Evolutionary conservation across 2,797 vertebrate species (phyloP), one percentile per base, ranked within the genome.

Genomic region (Phaenicophaeus curvirostris): DNA sequence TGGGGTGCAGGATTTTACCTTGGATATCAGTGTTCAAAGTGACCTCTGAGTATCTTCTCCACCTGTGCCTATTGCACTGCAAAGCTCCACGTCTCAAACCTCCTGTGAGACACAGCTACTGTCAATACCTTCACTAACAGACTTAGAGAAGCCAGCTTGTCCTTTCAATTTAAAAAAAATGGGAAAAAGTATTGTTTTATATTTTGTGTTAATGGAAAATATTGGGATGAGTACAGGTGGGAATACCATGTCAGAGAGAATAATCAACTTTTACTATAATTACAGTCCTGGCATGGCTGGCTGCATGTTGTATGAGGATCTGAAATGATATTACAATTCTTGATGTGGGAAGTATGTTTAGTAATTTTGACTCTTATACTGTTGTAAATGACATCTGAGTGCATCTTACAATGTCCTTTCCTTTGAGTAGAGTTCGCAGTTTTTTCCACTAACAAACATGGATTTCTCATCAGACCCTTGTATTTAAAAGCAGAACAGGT

Each of bases 181-280:
- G 44, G 19, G 19, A 46, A 92, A 77, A 58, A 41, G 20, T 66
- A 71, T 80, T 57, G 19, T 42, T 76, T 72, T 59, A 17, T 54
- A 41, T 53, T 78, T 73, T 79, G 35, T 37, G 25, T 51, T 89
- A 93, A 17, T 72, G 31, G 61, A 42, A 89, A 94, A 67, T 61
- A 59, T 44, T 78, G 31, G 17, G 59, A 96, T 87, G 57, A 90
- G 55, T 85, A 71, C 65, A 80, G 61, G 55, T 33, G 57, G 24
- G 55, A 68, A 93, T 85, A 87, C 89, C 59, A 33, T 86, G 42
- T 87, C 37, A 42, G 63, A 91, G 72, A 88, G 20, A 27, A 76
- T 41, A 86, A 58, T 85, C 35, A 51, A 13, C 39, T 44, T 79
- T 50, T 74, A 33, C n/a, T n/a, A 13, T 54, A 79, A 59, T n/a